Evolutionary conservation across 1,140 invertebrate species (phyloP).

Genomic region (Drosophila pruinosa): DNA sequence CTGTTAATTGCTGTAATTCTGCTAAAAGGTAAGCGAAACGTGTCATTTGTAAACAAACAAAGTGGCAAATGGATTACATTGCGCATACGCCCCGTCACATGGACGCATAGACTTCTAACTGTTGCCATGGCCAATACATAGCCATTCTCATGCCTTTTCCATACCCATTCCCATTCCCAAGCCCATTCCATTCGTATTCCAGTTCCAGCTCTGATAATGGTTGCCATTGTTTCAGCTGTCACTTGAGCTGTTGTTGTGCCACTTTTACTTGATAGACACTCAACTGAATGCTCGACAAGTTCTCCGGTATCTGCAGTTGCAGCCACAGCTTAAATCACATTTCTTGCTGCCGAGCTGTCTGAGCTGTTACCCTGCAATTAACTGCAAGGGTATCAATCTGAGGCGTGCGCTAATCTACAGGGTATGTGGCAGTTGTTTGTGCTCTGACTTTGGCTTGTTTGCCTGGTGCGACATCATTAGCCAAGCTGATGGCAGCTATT

Average conservation of each 20-base stretch:
- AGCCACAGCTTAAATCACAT: conserved; percentile 53
- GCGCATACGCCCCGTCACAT: conserved; percentile 26
- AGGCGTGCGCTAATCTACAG: neutral
- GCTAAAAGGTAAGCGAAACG: conserved; percentile 58
- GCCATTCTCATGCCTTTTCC: too few species aligned
- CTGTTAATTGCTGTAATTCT: conserved; percentile 49
- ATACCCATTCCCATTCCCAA: neutral
- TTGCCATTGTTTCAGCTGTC: conserved; percentile 43
- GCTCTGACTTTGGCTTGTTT: neutral
- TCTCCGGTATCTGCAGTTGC: neutral
- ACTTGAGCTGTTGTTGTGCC: conserved; percentile 24
- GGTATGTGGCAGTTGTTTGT: neutral
- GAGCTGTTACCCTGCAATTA: neutral
- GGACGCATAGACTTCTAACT: neutral
- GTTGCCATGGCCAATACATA: conserved; percentile 6
- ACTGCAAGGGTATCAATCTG: neutral
- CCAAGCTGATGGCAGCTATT: conserved; percentile 35
- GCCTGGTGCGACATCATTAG: conserved; percentile 58
- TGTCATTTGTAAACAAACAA: conserved; percentile 14
- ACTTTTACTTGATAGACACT: conserved; percentile 30
- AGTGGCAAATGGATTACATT: conserved; percentile 38
- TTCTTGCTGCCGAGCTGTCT: conserved; percentile 35
- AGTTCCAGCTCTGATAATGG: conserved; percentile 37
- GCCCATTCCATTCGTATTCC: conserved; percentile 17
- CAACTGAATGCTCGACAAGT: neutral